phyloP scores from a whole-genome alignment of 2,797 vertebrate genomes.

The Lates japonicus region DNA sequence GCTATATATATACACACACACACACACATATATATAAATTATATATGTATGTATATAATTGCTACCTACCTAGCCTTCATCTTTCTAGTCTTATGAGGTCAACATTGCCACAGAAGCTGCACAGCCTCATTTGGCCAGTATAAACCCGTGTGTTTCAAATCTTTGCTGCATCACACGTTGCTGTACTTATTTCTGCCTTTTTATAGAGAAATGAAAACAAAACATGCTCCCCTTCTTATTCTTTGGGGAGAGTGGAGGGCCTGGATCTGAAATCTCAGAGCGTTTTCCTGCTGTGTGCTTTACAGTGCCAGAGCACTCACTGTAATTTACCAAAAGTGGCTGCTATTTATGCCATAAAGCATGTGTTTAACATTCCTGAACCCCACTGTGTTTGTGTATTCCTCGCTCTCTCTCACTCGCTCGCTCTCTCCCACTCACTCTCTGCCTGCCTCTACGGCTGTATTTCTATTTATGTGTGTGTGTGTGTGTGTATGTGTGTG shows the following conservation, averaged over 20 bases:
- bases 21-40: too few relatives aligned
- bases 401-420: slow-evolving; percentile 72
- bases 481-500: slow-evolving; percentile 52
- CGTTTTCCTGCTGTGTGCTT: slow-evolving; percentile 83
- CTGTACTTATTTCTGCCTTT: slow-evolving; percentile 70
- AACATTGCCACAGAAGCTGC: slow-evolving; percentile 8
- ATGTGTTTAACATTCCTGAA: slow-evolving; percentile 90
- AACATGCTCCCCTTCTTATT: slow-evolving; percentile 76
- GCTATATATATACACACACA: too few relatives aligned
- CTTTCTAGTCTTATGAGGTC: slow-evolving; percentile 9
- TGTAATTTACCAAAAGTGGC: slow-evolving; percentile 91
- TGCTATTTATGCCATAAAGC: slow-evolving; percentile 89
- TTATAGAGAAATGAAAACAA: slow-evolving; percentile 81
- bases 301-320: slow-evolving; percentile 87
- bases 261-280: slow-evolving; percentile 86
- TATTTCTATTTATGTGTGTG: slow-evolving; percentile 82
- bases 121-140: background rate
- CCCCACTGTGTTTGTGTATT: slow-evolving; percentile 86
- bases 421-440: slow-evolving; percentile 74
- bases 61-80: background rate
- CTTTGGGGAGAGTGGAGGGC: slow-evolving; percentile 79
- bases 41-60: too few relatives aligned
- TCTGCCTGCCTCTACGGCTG: slow-evolving; percentile 72
- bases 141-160: slow-evolving; percentile 34
- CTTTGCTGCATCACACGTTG: slow-evolving; percentile 70